These are phyloP conservation scores for Pomacea maculata DNA, from an alignment of 1,140 invertebrate species.

Conservation along the genomic window DNA sequence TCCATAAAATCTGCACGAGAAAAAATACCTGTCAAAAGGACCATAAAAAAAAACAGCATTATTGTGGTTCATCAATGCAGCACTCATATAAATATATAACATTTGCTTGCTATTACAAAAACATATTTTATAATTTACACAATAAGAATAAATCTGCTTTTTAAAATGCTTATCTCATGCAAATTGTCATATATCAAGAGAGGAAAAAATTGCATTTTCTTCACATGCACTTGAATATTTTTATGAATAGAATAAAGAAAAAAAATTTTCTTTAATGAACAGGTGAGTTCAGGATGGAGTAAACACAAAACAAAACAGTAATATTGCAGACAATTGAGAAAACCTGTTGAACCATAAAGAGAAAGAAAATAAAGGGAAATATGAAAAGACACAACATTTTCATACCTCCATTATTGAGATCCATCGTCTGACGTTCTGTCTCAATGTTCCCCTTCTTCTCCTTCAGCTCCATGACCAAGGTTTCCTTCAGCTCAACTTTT, in stretches of 20 bases:
- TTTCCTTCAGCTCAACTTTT: conserved; percentile 90
- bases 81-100: neutral
- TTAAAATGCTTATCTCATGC: neutral
- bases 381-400: neutral
- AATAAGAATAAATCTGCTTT: neutral
- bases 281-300: too few relatives aligned
- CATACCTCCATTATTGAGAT: conserved; percentile 81
- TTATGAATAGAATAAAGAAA: neutral
- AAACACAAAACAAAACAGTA: too few relatives aligned
- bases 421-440: conserved; percentile 84
- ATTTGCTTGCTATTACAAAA: neutral
- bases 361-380: neutral
- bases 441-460: conserved; percentile 91
- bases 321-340: neutral
- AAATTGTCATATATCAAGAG: neutral
- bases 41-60: conserved; percentile 5
- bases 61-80: neutral
- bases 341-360: neutral
- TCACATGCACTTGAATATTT: neutral
- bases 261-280: too few relatives aligned
- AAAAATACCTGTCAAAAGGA: conserved; percentile 18
- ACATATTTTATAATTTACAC: neutral
- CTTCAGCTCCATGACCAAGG: conserved; percentile 88
- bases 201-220: neutral
- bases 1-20: conserved; percentile 62